These are phyloP conservation scores for Perognathus longimembris DNA, from an alignment of 2,113 vertebrate genomes.

Conservation along the genomic window DNA sequence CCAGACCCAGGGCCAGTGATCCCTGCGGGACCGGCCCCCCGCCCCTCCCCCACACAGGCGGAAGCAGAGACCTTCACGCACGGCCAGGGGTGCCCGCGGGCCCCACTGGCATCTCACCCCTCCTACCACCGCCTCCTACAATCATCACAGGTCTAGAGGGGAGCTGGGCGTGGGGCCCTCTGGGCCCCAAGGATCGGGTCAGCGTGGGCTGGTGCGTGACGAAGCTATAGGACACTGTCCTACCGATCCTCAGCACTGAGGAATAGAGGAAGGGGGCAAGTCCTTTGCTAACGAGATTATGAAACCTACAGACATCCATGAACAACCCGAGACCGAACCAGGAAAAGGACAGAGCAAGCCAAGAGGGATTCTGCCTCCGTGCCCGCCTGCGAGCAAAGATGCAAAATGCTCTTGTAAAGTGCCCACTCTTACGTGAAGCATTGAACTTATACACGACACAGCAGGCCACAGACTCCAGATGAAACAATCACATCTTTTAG, in stretches of 20 bases:
- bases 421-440: not conserved
- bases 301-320: not conserved
- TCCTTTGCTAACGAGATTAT: not conserved
- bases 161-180: not conserved
- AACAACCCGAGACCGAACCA: not conserved
- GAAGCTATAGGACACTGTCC: no score
- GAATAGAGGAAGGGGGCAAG: not conserved
- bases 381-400: not conserved
- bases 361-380: not conserved
- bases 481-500: no score
- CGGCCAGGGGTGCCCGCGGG: not conserved
- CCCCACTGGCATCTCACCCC: accelerated
- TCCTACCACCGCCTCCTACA: not conserved
- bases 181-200: no score
- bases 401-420: not conserved
- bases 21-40: no score
- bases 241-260: no score
- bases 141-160: accelerated
- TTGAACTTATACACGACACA: no score
- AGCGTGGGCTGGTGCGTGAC: no score
- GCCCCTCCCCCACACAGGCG: no score
- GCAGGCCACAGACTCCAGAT: not conserved
- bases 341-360: not conserved
- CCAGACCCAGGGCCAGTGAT: no score
- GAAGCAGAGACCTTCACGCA: no score